Conservation (phyloP, 2,888 invertebrate species). For the Oscheius onirici region DNA sequence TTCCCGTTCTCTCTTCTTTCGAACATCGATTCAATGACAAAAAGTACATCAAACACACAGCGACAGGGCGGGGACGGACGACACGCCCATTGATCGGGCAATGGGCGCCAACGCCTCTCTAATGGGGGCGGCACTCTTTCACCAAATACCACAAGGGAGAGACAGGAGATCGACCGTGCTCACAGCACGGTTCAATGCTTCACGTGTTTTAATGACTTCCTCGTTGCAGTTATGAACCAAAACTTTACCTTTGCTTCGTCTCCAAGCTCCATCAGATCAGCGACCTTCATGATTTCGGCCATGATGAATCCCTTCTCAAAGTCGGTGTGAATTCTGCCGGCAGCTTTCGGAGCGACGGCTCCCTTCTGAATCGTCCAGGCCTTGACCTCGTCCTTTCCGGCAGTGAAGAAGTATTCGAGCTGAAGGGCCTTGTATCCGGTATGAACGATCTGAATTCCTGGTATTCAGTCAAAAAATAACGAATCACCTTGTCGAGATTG, state of each 20-base stretch:
- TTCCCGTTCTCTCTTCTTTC: background rate
- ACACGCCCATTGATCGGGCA: slow-evolving; percentile 22
- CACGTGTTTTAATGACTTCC: no score
- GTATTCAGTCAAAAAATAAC: background rate
- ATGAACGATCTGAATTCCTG: slow-evolving; percentile 86
- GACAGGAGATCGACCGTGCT: background rate
- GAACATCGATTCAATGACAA: background rate
- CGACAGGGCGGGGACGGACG: no score
- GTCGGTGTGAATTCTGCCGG: slow-evolving; percentile 97
- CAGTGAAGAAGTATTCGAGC: slow-evolving; percentile 94
- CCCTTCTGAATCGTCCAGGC: slow-evolving; percentile 99
- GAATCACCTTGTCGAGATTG: slow-evolving; percentile 45
- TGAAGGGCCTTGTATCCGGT: slow-evolving; percentile 96
- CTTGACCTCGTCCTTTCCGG: slow-evolving; percentile 96
- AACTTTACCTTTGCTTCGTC: slow-evolving; percentile 87
- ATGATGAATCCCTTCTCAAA: slow-evolving; percentile 98
- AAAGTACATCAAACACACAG: no score
- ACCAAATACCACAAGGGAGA: background rate
- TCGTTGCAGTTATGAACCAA: no score
- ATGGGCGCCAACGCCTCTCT: background rate
- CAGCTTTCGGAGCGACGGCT: slow-evolving; percentile 97
- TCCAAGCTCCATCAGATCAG: slow-evolving; percentile 95
- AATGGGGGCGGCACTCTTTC: slow-evolving; percentile 23
- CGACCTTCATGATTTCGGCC: slow-evolving; percentile 87
- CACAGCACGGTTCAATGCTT: no score